Base-by-base conservation (phyloP, 2,797 vertebrate species). In the Austrolebias charrua region DNA sequence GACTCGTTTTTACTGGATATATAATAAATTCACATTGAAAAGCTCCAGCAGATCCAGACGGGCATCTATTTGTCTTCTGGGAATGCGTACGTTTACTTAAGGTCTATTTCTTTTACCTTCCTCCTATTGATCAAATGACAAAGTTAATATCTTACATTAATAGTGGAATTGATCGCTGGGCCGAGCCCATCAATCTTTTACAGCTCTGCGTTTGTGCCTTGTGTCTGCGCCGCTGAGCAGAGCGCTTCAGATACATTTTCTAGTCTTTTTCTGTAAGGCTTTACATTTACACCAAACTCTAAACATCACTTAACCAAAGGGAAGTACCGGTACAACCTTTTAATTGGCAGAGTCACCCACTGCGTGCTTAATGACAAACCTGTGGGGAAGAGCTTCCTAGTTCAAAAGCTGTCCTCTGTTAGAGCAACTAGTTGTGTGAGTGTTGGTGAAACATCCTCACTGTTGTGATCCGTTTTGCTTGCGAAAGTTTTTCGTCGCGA, bases 131-230 rank as follows among this genome's bases (percentile, higher is more conserved):
- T 91, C 89, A 91, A 82, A 69, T 88, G 91, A 90, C 92, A 92
- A 79, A 73, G 82, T 92, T 90, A 91, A 89, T 92, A 74, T 89
- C 90, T 93, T 91, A 86, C 90, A 83, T 93, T 90, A 94, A 90
- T 86, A 91, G 83, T 81, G 86, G 89, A 92, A 93, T 90, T 78
- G 88, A 91, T 93, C 82, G 76, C 67, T 71, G 68, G 79, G 78
- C 80, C 65, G 54, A 61, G 76, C 73, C 84, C 88, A 90, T 91
- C 89, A 90, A 77, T 94, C 83, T 66, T 68, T 63, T 74, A 43
- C 71, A 66, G 69, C 66, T 47, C 57, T 85, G 81, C 88, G 89
- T 79, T 83, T 67, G 73, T 76, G 64, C 35, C 70, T 73, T 68
- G 78, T 73, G 66, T 86, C 69, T 49, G 74, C 66, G 75, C 84